Conservation (phyloP, 2,113 vertebrate genomes). For the Gadus macrocephalus region DNA sequence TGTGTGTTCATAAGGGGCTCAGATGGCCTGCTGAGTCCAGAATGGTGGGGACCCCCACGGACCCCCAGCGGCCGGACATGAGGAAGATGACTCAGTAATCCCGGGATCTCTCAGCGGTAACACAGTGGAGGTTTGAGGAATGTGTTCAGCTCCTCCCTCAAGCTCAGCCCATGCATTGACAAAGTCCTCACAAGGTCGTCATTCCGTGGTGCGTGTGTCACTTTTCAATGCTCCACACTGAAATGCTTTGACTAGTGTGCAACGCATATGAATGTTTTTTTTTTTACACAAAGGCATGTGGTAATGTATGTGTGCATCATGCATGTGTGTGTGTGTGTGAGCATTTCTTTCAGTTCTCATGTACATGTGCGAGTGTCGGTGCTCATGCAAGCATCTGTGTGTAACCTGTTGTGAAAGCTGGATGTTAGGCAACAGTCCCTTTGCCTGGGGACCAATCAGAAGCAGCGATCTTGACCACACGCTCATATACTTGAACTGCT, state of each 20-base stretch:
- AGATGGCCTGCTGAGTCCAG: not conserved
- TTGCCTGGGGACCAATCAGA: no score
- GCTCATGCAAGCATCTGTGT: not conserved
- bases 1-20: not conserved
- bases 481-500: no score
- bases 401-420: no score
- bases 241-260: not conserved
- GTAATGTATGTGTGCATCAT: not conserved
- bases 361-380: conserved; percentile 8
- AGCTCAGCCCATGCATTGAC: no score
- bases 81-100: not conserved
- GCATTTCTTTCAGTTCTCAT: not conserved
- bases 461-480: no score
- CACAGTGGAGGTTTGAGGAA: not conserved
- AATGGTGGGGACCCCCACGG: not conserved
- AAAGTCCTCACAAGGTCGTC: no score
- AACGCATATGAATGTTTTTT: not conserved
- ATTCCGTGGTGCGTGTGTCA: not conserved
- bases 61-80: not conserved
- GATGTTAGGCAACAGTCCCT: no score
- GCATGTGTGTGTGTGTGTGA: not conserved
- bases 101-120: not conserved
- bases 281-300: not conserved
- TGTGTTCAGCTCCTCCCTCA: no score
- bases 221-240: not conserved